Base-by-base conservation (phyloP, 2,888 invertebrate genomes). In the Tachina fera region DNA sequence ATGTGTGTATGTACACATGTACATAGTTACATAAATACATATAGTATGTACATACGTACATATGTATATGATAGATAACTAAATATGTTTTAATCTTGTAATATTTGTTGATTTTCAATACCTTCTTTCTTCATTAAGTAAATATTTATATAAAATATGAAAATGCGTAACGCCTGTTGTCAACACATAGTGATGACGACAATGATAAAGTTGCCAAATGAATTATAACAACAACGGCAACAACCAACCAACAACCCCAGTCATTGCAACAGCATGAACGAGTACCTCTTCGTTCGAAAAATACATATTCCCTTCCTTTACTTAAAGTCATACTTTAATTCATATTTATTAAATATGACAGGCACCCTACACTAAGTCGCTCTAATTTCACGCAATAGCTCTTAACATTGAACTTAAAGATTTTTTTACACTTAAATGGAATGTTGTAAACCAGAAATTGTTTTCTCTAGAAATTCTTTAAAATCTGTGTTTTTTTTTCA, bases 101-200 rank as follows among this genome's bases (percentile, higher is more conserved):
- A 16, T n/a, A 45, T 58, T 41, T 79, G 71, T 77, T 76, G 84
- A 61, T 77, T 81, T 82, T 83, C 81, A 83, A 86, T 87, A 87
- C 87, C 87, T 87, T 86, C 82, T 58, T 78, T 83, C 71, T 78
- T 83, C 71, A 84, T 84, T 91, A 89, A 88, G 89, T 89, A 91
- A 91, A 91, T 91, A 91, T 91, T 91, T 90, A 89, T 89, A 89
- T 90, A 89, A 89, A 89, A 90, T 83, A 84, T 82, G 71, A 83
- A 88, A 90, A 89, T 90, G 90, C 89, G 89, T 90, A 90, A 91
- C 90, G 91, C 90, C 90, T 89, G 91, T 91, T 91, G 91, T 91
- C 91, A 91, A 91, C 91, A 91, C 91, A 90, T 90, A 88, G 89
- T 45, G 78, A 75, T n/a, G 58, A 61, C 19, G 84, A 51, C 71